phyloP scores from a whole-genome alignment of 1,140 invertebrate genomes.

The Heliothis virescens region DNA sequence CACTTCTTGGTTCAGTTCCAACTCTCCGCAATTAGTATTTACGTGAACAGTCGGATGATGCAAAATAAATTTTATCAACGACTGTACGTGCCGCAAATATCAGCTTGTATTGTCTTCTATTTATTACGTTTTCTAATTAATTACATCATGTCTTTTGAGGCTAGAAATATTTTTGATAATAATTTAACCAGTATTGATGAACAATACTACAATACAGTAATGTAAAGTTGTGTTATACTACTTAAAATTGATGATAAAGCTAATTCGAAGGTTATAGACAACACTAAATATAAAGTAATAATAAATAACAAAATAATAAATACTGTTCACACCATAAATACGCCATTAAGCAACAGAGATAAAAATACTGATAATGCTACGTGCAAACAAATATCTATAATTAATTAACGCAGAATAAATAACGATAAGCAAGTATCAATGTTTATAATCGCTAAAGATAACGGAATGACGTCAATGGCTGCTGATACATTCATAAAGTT shows the following conservation, averaged over 20 bases:
- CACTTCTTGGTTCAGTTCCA: conserved; percentile 27
- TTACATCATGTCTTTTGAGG: too few relatives aligned
- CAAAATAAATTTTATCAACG: conserved; percentile 14
- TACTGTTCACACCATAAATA: neutral
- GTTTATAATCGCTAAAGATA: conserved; percentile 18
- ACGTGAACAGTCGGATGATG: conserved; percentile 2
- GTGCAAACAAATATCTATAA: conserved; percentile 20
- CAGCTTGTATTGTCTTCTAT: too few relatives aligned
- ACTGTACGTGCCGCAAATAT: neutral
- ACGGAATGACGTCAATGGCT: conserved; percentile 39
- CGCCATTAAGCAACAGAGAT: neutral
- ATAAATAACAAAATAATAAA: neutral
- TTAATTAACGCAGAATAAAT: neutral
- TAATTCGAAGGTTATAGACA: too few relatives aligned
- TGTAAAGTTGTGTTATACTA: too few relatives aligned
- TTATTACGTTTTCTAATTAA: too few relatives aligned
- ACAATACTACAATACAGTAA: too few relatives aligned
- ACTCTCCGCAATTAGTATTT: conserved; percentile 27
- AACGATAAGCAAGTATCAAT: conserved; percentile 33
- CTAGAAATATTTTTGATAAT: too few relatives aligned
- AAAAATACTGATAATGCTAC: conserved; percentile 6
- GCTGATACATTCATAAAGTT: conserved; percentile 14
- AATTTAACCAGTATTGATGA: too few relatives aligned
- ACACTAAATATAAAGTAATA: neutral
- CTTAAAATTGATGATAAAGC: too few relatives aligned